A percentile compares a stretch with the other conserved stretches of the same genome.
These are phyloP conservation scores for Eleginops maclovinus DNA, from an alignment of 2,113 vertebrate species.

Conservation along the genomic window DNA sequence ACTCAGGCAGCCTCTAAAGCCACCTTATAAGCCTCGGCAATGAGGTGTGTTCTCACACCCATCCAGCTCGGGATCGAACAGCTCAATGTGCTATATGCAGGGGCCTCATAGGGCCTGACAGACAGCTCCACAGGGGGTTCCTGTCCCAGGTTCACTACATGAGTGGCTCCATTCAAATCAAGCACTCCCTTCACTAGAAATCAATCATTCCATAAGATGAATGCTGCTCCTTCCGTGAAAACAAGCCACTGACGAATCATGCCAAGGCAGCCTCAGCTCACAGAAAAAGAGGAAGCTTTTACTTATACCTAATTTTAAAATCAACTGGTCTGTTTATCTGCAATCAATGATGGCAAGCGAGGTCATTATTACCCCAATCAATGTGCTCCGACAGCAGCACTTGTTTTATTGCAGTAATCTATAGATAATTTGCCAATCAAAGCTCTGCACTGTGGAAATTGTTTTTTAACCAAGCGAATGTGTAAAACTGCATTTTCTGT, in stretches of 20 bases:
- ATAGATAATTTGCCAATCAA: not conserved
- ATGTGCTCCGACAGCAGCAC: constrained; percentile 18
- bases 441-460: not conserved
- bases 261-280: not conserved
- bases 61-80: constrained; percentile 62
- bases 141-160: constrained; percentile 10
- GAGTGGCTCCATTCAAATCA: constrained; percentile 53
- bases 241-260: constrained; percentile 39
- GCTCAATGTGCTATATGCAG: constrained; percentile 51
- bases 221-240: constrained; percentile 38
- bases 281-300: constrained; percentile 6
- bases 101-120: constrained; percentile 58
- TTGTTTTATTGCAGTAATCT: constrained; percentile 37
- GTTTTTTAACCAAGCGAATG: constrained; percentile 3
- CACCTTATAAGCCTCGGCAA: constrained; percentile 35
- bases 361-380: constrained; percentile 36
- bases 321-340: constrained; percentile 30
- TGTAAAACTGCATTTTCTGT: constrained; percentile 16
- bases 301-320: constrained; percentile 11
- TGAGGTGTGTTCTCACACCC: constrained; percentile 67
- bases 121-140: constrained; percentile 61
- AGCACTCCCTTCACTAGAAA: constrained; percentile 47
- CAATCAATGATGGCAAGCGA: constrained; percentile 48
- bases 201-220: constrained; percentile 61
- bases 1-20: constrained; percentile 42